Evolutionary conservation across 2,888 invertebrate genomes (phyloP).

Genomic region (Microchrysa polita): DNA sequence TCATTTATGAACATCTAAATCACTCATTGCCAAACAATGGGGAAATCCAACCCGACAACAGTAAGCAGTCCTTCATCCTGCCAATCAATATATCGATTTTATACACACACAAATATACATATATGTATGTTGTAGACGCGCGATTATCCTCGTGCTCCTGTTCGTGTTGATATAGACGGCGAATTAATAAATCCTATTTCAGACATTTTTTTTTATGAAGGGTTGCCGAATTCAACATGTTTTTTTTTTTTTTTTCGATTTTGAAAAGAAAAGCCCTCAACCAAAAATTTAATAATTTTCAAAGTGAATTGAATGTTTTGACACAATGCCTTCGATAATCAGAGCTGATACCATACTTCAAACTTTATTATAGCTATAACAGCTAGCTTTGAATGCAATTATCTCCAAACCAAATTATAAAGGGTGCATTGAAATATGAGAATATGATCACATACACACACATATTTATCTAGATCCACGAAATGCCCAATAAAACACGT

Average conservation of each 20-base stretch:
- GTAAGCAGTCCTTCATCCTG: neutral
- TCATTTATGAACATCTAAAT: neutral
- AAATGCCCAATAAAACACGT: too few relatives aligned
- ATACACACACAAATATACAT: slow-evolving; percentile 9
- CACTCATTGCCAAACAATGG: slow-evolving; percentile 23
- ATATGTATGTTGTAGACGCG: neutral
- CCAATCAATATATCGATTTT: slow-evolving; percentile 33
- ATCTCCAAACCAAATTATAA: too few relatives aligned
- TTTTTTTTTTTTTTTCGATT: neutral
- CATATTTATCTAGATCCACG: too few relatives aligned
- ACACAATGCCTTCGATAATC: neutral
- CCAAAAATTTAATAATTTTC: neutral
- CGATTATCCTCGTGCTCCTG: neutral
- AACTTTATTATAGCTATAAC: too few relatives aligned
- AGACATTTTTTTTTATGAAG: neutral
- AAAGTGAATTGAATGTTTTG: neutral
- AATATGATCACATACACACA: too few relatives aligned
- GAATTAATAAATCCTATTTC: slow-evolving; percentile 21
- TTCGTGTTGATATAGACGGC: slow-evolving; percentile 1
- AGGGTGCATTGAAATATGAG: too few relatives aligned
- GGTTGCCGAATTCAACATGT: neutral
- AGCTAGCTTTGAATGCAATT: too few relatives aligned
- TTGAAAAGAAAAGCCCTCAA: neutral
- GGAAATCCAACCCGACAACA: slow-evolving; percentile 10
- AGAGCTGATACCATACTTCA: too few relatives aligned